Evolutionary conservation across 2,888 invertebrate genomes (phyloP).

Genomic region (Ochropacha duplaris): DNA sequence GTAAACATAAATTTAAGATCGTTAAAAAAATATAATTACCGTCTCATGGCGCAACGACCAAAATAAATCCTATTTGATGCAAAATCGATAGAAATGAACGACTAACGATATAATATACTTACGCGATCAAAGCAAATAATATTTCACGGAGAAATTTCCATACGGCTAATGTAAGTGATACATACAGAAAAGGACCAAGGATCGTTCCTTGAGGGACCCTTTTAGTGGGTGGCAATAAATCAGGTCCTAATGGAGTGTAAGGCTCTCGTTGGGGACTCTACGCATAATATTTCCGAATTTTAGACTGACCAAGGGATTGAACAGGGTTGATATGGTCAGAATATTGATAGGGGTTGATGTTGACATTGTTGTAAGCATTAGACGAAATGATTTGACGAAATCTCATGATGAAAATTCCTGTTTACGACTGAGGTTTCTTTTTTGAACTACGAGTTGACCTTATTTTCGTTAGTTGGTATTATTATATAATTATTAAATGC

Average conservation of each 20-base stretch:
- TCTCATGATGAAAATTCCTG: slow-evolving; percentile 19
- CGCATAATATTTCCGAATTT: slow-evolving; percentile 71
- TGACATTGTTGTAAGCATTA: slow-evolving; percentile 47
- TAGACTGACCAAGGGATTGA: slow-evolving; percentile 54
- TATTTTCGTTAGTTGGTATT: slow-evolving; percentile 2
- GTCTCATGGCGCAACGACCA: neutral
- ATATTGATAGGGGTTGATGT: slow-evolving; percentile 52
- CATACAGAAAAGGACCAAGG: slow-evolving; percentile 63
- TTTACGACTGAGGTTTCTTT: slow-evolving; percentile 18
- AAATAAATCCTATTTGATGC: neutral
- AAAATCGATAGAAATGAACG: slow-evolving; percentile 42
- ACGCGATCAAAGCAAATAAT: slow-evolving; percentile 65
- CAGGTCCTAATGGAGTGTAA: slow-evolving; percentile 76
- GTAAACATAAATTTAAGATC: neutral
- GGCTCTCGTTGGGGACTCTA: slow-evolving; percentile 52
- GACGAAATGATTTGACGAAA: slow-evolving; percentile 37
- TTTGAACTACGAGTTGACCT: slow-evolving; percentile 18
- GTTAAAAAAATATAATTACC: neutral
- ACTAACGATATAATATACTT: slow-evolving; percentile 37
- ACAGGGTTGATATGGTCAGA: slow-evolving; percentile 44
- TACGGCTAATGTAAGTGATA: slow-evolving; percentile 73
- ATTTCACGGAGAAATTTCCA: slow-evolving; percentile 67
- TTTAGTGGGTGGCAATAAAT: slow-evolving; percentile 77
- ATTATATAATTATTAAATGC: neutral
- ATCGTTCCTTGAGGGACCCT: slow-evolving; percentile 73